Evolutionary conservation across 2,888 invertebrate genomes (phyloP).

Genomic region (Crepidodera aurea): DNA sequence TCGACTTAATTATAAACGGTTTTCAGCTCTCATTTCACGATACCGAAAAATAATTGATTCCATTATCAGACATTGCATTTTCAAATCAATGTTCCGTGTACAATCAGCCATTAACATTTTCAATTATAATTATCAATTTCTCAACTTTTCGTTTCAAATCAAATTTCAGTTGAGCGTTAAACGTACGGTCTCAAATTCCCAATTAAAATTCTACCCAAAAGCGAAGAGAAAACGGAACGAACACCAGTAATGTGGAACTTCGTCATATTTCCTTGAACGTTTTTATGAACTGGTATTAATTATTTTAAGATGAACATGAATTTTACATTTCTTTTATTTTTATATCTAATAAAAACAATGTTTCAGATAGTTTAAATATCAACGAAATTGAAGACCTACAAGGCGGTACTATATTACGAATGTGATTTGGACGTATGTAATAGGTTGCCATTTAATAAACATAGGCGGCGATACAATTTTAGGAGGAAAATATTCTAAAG

Average conservation of each 20-base stretch:
- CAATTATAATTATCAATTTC: conserved; percentile 8
- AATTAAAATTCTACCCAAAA: conserved; percentile 1
- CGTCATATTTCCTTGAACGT: neutral
- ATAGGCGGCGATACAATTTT: too few species aligned
- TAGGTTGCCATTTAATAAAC: too few species aligned
- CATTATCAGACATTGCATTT: neutral
- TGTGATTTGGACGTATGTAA: too few species aligned
- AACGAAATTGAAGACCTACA: too few species aligned
- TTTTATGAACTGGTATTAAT: neutral
- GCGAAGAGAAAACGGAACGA: neutral
- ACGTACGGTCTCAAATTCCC: neutral
- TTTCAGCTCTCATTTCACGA: too few species aligned
- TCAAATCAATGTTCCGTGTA: neutral
- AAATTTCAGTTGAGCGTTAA: neutral
- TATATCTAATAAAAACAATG: too few species aligned
- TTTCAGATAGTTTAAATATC: too few species aligned
- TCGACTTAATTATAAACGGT: too few species aligned
- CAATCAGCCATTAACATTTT: neutral
- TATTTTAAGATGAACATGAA: too few species aligned
- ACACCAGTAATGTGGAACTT: neutral
- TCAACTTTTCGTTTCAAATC: conserved; percentile 5
- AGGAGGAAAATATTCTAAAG: too few species aligned
- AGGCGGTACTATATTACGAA: too few species aligned
- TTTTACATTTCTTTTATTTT: too few species aligned
- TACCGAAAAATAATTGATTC: conserved; percentile 1